Evolutionary conservation across 1,140 invertebrate species (phyloP).

Genomic region (Drosophila albomicans): DNA sequence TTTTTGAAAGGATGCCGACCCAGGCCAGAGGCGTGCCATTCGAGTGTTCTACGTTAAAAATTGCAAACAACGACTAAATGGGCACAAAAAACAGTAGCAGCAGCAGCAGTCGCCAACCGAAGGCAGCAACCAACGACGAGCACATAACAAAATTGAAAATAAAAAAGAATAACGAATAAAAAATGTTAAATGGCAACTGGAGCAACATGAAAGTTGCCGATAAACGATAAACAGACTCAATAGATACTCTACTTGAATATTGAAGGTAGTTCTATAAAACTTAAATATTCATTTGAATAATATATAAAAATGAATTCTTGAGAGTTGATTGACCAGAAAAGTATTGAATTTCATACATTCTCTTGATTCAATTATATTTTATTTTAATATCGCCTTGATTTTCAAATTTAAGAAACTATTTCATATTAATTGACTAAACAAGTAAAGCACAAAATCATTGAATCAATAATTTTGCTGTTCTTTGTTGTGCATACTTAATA

Average conservation of each 20-base stretch:
- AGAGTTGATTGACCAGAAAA: too few relatives aligned
- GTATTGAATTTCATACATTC: too few relatives aligned
- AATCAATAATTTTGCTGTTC: too few relatives aligned
- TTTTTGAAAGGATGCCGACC: slow-evolving; percentile 77
- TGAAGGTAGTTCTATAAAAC: too few relatives aligned
- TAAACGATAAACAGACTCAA: background rate
- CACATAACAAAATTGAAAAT: slow-evolving; percentile 75
- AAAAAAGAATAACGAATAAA: slow-evolving; percentile 58
- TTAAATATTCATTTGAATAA: slow-evolving; percentile 2
- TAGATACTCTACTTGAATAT: slow-evolving; percentile 21
- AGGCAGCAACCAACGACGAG: slow-evolving; percentile 33
- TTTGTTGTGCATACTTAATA: too few relatives aligned
- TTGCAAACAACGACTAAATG: slow-evolving; percentile 79
- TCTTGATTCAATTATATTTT: background rate
- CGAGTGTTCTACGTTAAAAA: slow-evolving; percentile 69
- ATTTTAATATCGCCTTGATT: background rate
- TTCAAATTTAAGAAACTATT: background rate
- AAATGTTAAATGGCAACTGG: slow-evolving; percentile 49
- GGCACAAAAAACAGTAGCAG: slow-evolving; percentile 65
- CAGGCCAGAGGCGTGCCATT: slow-evolving; percentile 34
- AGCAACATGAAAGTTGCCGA: slow-evolving; percentile 30
- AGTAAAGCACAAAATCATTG: too few relatives aligned
- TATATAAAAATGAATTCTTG: background rate
- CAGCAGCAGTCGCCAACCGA: slow-evolving; percentile 27
- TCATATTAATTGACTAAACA: background rate